Evolutionary conservation across 2,888 invertebrate species (phyloP), one percentile per base, ranked within the genome.

Genomic region (Rhamphomyia laevipes): DNA sequence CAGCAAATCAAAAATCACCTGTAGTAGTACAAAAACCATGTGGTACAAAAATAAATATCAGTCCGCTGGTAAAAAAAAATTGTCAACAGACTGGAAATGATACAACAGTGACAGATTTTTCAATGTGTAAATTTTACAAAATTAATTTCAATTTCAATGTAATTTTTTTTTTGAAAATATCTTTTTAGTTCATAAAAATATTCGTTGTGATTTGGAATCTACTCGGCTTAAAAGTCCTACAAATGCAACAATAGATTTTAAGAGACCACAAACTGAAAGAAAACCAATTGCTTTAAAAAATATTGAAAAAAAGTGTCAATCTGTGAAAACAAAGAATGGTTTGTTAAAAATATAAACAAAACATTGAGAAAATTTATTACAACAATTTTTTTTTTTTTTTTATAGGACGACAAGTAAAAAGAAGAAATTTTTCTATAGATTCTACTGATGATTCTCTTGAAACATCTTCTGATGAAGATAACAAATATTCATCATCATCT

Each of bases 131-230:
- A 4, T 7, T 46, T n/a, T 44, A 5, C 12, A 31, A 16, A n/a
- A n/a, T n/a, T 38, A 30, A 5, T 41, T 15, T 21, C 10, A 3
- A 12, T 31, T 11, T 43, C 11, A n/a, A n/a, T 46, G 23, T 27
- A 27, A 27, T 18, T 7, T 3, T 16, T 48, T 16, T 48, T 38
- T 40, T 45, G 7, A 7, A 38, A 17, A 4, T 35, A n/a, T 30
- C 35, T 31, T 52, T 53, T 11, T 23, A 65, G 65, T 65, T 58
- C 59, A 61, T 17, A 48, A 49, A 31, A 57, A 64, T 50, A 60
- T 64, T 41, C 56, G 59, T 27, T 55, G 58, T 2, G 61, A 57
- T 48, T 56, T 70, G 41, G 64, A 70, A 45, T 70, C 70, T 5
- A 70, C 70, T 3, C n/a, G 42, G 9, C 11, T 13, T 21, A 40